Percentiles rank a stretch among this genome's conserved stretches.
phyloP scores from a whole-genome alignment of 2,113 vertebrate species.

The Oncorhynchus keta region DNA sequence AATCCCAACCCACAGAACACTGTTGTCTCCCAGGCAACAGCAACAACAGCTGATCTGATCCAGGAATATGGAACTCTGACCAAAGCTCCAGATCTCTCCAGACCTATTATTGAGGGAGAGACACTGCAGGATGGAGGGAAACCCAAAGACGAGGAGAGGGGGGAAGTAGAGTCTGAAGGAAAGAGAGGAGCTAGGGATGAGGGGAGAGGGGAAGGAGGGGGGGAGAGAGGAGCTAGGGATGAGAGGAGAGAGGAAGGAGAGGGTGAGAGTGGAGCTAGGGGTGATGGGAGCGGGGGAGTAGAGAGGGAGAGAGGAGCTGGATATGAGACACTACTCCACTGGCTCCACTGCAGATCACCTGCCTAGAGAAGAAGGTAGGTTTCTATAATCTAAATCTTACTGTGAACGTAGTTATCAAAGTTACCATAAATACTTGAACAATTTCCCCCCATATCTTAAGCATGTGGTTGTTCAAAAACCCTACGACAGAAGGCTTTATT shows the following conservation, averaged over 20 bases:
- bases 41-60: conserved; percentile 27
- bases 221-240: conserved; percentile 3
- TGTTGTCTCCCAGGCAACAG: conserved; percentile 47
- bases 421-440: neutral
- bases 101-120: neutral
- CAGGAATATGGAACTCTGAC: conserved; percentile 27
- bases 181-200: neutral
- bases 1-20: conserved; percentile 61
- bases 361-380: conserved; percentile 55
- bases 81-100: conserved; percentile 12
- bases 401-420: neutral
- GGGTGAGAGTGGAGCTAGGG: neutral
- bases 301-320: neutral
- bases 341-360: conserved; percentile 33
- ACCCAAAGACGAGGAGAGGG: conserved; percentile 12
- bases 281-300: neutral
- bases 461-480: neutral
- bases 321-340: conserved; percentile 10
- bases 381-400: neutral
- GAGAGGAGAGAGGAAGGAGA: conserved; percentile 7
- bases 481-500: neutral
- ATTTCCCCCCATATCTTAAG: neutral
- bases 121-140: conserved; percentile 7
- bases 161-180: neutral
- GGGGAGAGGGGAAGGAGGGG: neutral